Percentiles rank a stretch among this genome's conserved stretches.
These are phyloP conservation scores for Pammene aurita DNA, from an alignment of 2,888 invertebrate species.

Conservation along the genomic window DNA sequence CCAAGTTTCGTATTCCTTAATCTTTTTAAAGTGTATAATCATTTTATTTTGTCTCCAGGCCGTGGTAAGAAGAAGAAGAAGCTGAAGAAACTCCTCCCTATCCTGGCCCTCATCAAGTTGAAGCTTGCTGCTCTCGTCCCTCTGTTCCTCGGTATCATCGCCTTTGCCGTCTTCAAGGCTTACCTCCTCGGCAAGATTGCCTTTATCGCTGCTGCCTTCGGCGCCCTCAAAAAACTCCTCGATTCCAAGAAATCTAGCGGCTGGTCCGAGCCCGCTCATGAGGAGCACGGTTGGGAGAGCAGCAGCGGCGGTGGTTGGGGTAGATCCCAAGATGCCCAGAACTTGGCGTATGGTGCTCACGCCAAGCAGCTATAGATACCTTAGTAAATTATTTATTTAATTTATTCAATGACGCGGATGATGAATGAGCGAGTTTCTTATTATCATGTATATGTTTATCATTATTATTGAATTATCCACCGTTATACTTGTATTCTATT, in stretches of 20 bases:
- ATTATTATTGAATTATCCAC: constrained; percentile 53
- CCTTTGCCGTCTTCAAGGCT: constrained; percentile 92
- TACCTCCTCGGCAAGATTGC: constrained; percentile 92
- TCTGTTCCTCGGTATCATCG: constrained; percentile 88
- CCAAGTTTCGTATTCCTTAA: neutral
- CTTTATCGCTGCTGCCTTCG: constrained; percentile 88
- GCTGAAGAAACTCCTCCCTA: constrained; percentile 89
- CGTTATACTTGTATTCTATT: constrained; percentile 52
- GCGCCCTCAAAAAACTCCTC: constrained; percentile 86
- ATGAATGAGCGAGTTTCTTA: constrained; percentile 28
- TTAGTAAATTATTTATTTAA: constrained; percentile 49
- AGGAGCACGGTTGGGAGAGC: constrained; percentile 81
- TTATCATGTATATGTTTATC: constrained; percentile 24
- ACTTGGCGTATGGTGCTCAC: constrained; percentile 88
- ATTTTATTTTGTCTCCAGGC: constrained; percentile 70
- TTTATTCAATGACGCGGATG: constrained; percentile 29
- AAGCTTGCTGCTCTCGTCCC: constrained; percentile 90
- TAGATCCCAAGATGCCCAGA: constrained; percentile 85
- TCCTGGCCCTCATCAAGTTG: constrained; percentile 89
- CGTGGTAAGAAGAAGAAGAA: constrained; percentile 91
- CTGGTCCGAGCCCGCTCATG: constrained; percentile 86
- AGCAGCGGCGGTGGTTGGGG: constrained; percentile 85
- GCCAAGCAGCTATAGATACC: constrained; percentile 66
- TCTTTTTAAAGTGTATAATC: neutral
- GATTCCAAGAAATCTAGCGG: constrained; percentile 89